Percentiles rank a stretch among this genome's conserved stretches.
Conservation (phyloP, 1,140 invertebrate species). For the Drosophila ficusphila region DNA sequence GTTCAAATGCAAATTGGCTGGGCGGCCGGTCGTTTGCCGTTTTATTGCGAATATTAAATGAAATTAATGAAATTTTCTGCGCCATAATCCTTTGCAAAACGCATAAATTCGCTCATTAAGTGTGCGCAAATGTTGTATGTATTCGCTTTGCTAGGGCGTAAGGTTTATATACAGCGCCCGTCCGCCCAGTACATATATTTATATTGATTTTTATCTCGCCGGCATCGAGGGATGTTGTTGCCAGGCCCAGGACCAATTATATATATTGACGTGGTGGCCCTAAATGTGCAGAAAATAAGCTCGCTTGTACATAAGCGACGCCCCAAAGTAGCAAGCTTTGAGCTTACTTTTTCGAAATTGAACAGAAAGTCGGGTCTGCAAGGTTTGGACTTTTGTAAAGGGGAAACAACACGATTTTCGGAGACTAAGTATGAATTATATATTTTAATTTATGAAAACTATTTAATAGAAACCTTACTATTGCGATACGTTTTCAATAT, state of each 20-base stretch:
- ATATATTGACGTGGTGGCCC: constrained; percentile 10
- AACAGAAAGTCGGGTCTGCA: constrained; percentile 8
- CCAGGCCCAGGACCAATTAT: constrained; percentile 39
- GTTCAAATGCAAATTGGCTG: constrained; percentile 68
- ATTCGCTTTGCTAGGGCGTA: constrained; percentile 21
- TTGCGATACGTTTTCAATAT: no score
- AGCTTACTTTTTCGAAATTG: constrained; percentile 61
- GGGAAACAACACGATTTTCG: no score
- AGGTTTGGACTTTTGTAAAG: constrained; percentile 7
- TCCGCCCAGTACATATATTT: constrained; percentile 36
- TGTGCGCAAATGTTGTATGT: constrained; percentile 62
- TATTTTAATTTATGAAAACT: not conserved
- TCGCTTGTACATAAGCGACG: constrained; percentile 57
- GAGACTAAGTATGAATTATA: no score
- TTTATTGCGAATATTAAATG: constrained; percentile 82
- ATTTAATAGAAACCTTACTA: no score
- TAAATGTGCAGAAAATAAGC: constrained; percentile 51
- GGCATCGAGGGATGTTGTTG: constrained; percentile 71
- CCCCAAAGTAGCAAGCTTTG: constrained; percentile 59
- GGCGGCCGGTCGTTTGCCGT: constrained; percentile 34
- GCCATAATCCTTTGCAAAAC: constrained; percentile 82
- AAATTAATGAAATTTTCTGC: constrained; percentile 82
- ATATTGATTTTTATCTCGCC: constrained; percentile 78
- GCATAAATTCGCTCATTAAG: constrained; percentile 79
- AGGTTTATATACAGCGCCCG: constrained; percentile 24